Conservation (phyloP, 2,888 invertebrate species). For the Gymnocheta viridis region DNA sequence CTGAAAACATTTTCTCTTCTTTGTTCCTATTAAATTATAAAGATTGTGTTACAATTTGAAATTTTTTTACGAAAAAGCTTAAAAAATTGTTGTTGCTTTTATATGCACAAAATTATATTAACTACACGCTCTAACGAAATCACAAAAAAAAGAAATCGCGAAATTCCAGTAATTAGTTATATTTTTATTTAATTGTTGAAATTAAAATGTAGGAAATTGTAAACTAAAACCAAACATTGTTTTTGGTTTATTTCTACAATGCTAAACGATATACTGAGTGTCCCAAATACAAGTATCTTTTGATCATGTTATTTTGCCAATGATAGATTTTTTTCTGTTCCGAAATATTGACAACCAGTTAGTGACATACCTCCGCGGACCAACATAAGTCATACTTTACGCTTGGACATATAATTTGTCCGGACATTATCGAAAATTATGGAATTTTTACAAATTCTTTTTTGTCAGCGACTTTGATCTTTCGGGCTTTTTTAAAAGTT, state of each 20-base stretch:
- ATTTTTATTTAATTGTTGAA: conserved; percentile 15
- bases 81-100: neutral
- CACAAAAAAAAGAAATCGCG: neutral
- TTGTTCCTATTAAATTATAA: conserved; percentile 20
- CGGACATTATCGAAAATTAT: too few relatives aligned
- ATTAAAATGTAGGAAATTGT: conserved; percentile 36
- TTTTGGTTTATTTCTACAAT: neutral
- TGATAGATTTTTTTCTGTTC: too few relatives aligned
- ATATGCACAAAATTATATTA: conserved; percentile 1
- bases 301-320: too few relatives aligned
- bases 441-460: too few relatives aligned
- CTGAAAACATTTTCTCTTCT: neutral
- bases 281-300: too few relatives aligned
- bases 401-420: too few relatives aligned
- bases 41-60: conserved; percentile 35
- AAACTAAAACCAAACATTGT: conserved; percentile 8
- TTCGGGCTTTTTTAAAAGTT: too few relatives aligned
- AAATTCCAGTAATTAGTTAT: conserved; percentile 3
- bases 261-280: too few relatives aligned
- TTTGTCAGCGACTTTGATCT: too few relatives aligned
- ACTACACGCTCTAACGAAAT: conserved; percentile 9
- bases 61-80: neutral
- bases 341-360: too few relatives aligned
- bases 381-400: too few relatives aligned
- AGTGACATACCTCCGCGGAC: too few relatives aligned